Evolutionary conservation across 2,113 vertebrate genomes (phyloP), one percentile per base, ranked within the genome.

Genomic region (Orcinus orca): DNA sequence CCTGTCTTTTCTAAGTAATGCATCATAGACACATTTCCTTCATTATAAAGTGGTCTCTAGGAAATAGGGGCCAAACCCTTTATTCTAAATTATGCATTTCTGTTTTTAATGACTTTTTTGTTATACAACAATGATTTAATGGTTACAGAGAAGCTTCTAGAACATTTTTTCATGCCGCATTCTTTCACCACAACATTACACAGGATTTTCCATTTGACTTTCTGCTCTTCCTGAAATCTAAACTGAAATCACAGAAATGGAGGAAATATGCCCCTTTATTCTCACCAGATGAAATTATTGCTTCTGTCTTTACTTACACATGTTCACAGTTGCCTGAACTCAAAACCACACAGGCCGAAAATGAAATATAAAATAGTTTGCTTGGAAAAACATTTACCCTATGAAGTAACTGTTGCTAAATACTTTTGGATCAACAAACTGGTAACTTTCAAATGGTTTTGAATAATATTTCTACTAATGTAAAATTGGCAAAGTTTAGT

Each of bases 371-470:
- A 96, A 95, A 81, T 74, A 90, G 55, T 93, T 91, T 88, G 8
- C 76, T 87, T 90, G 77, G 97, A 96, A 96, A 95, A 93, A 58
- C 33, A 23, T 92, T 96, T 94, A n/a, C 36, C 67, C 38, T 90
- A n/a, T 96, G 91, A 96, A 97, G 88, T 86, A 95, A 87, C 87
- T 96, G 84, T 97, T 88, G 94, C 81, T 94, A 92, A 96, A 92
- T 96, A 71, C 70, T 95, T 94, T 82, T 63, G 50, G 36, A 90
- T 76, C 33, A 65, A 90, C 25, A 70, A 94, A 84, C 17, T 88
- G 36, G 36, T 93, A 86, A 93, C 67, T 90, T 95, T 88, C 26
- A 95, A 92, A 74, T 80, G 4, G 2, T 87, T 74, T 88, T 86
- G n/a, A 88, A 89, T 82, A 10, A 41, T 71, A 87, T 77, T 96